Base-by-base conservation (phyloP, 64 coral and sea anemone genomes). In the Montipora capricornis region DNA sequence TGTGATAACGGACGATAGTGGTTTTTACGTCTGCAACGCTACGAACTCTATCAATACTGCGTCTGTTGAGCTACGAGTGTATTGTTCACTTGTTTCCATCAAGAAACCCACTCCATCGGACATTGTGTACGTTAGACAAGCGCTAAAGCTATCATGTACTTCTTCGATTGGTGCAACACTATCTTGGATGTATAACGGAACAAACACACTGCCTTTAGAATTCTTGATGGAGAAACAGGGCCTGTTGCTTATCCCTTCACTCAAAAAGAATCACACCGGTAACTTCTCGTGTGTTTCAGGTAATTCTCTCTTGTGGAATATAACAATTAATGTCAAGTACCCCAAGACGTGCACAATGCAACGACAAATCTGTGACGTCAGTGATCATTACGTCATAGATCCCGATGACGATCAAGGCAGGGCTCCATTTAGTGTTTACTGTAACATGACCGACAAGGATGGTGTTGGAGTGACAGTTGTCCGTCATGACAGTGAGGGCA, bases 401-500 rank as follows among this genome's bases (percentile, higher is more conserved):
- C 87, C 87, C 14, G 85, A 89, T 12, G 93, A 77, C 77, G 64
- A 47, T 20, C 64, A 47, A 20, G 70, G 78, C 26, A 81, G 68
- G 73, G 19, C 52, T 22, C 45, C 91, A 14, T 84, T 94, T 51
- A 50, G 66, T 2, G 93, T 95, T 16, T 87, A 45, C 81, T 95
- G 93, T 47, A 15, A 95, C 93, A 95, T 95, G 93, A 87, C 15
- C 46, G 80, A 69, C 93, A 80, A 82, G 51, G 49, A 26, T 0
- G 84, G 92, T 0, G 14, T 88, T 53, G 92, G 92, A 17, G 85
- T 94, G 73, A 94, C 93, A 15, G 93, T 90, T 47, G 80, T 94
- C 52, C 83, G 87, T 64, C 93, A 94, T 52, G n/a, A 94, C 29
- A 94, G 93, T 2, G 93, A 90, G 53, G 11, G 9, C 0, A 95